Percentiles rank a stretch among this genome's conserved stretches.
phyloP scores from a whole-genome alignment of 2,888 invertebrate species.

The Thera britannica region DNA sequence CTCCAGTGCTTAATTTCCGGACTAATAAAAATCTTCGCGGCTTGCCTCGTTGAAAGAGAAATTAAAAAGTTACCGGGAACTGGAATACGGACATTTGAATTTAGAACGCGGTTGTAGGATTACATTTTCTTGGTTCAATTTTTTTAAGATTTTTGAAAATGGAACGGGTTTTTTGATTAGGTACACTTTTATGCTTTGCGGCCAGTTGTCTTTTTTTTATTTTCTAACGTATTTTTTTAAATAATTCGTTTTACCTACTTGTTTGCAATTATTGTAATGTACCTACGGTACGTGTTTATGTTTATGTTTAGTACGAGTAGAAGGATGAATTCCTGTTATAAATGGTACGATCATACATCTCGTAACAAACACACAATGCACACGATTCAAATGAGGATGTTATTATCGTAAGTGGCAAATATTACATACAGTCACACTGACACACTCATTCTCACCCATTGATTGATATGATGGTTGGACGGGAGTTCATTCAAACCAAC shows the following conservation, averaged over 20 bases:
- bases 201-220: not conserved
- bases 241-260: no score
- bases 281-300: not conserved
- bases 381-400: constrained; percentile 30
- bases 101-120: constrained; percentile 13
- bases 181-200: not conserved
- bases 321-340: constrained; percentile 1
- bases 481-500: not conserved
- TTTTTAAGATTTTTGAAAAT: constrained; percentile 4
- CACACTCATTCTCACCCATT: constrained; percentile 2
- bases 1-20: constrained; percentile 44
- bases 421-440: constrained; percentile 14
- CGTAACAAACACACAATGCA: constrained; percentile 12
- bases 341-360: constrained; percentile 4
- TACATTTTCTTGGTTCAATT: not conserved
- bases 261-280: no score
- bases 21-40: constrained; percentile 43
- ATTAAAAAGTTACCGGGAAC: constrained; percentile 41
- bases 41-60: constrained; percentile 39
- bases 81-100: constrained; percentile 26
- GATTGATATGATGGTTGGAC: constrained; percentile 10
- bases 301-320: not conserved
- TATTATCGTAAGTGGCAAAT: constrained; percentile 22
- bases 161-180: not conserved
- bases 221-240: no score